Conservation (phyloP, 2,888 invertebrate species). For the Xiphydria camelus region DNA sequence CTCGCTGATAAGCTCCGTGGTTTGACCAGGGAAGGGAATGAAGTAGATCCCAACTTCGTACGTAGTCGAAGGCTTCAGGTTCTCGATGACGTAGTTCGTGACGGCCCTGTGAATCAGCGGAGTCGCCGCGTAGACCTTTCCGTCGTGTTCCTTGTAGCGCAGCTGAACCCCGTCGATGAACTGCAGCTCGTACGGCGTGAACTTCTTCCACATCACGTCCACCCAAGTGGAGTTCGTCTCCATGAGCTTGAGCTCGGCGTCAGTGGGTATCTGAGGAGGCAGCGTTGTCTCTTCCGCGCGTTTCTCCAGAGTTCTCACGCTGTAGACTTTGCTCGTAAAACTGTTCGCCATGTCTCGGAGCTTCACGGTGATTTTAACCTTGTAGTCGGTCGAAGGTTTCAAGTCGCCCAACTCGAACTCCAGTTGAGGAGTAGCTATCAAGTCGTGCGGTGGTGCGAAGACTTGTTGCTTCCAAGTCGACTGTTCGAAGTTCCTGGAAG, state of each 20-base stretch:
- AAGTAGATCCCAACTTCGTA: conserved; percentile 85
- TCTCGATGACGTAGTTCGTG: conserved; percentile 75
- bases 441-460: conserved; percentile 83
- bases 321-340: conserved; percentile 77
- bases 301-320: conserved; percentile 69
- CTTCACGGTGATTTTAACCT: conserved; percentile 78
- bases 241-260: conserved; percentile 73
- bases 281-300: conserved; percentile 60
- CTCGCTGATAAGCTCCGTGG: conserved; percentile 75
- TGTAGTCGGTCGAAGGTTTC: conserved; percentile 79
- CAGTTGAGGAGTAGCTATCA: conserved; percentile 82
- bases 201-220: conserved; percentile 79
- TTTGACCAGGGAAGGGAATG: conserved; percentile 79
- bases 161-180: conserved; percentile 88
- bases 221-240: conserved; percentile 80
- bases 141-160: conserved; percentile 80
- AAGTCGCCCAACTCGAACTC: conserved; percentile 81
- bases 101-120: conserved; percentile 82
- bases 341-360: conserved; percentile 77
- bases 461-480: conserved; percentile 82
- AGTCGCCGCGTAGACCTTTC: conserved; percentile 82
- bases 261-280: conserved; percentile 68
- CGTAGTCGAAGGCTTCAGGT: conserved; percentile 74
- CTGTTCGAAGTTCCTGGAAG: conserved; percentile 67
- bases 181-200: conserved; percentile 77